Percentiles rank a stretch among this genome's conserved stretches.
These are phyloP conservation scores for Cybosia mesomella DNA, from an alignment of 2,888 invertebrate species.

Conservation along the genomic window DNA sequence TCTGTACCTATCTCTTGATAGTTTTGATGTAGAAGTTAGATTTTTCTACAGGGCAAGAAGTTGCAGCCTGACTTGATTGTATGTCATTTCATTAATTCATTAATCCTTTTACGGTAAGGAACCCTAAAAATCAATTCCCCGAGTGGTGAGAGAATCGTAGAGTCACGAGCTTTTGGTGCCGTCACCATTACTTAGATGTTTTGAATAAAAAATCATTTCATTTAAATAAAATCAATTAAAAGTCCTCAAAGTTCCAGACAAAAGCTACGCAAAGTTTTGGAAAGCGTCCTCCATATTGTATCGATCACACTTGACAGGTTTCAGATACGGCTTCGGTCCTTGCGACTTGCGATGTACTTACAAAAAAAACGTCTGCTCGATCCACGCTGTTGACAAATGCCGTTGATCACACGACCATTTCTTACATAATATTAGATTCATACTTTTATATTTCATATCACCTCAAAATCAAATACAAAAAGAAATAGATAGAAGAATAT, in stretches of 20 bases:
- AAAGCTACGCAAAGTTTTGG: slow-evolving; percentile 55
- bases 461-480: no score
- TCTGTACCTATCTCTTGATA: no score
- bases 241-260: slow-evolving; percentile 13
- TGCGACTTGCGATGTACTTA: slow-evolving; percentile 58
- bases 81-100: no score
- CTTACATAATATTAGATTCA: no score
- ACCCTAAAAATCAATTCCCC: not conserved
- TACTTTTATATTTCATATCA: no score
- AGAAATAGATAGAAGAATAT: no score
- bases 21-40: no score
- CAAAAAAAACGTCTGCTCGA: no score
- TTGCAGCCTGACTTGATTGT: no score
- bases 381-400: no score
- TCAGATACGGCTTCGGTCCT: slow-evolving; percentile 64
- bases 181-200: not conserved
- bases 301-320: slow-evolving; percentile 66
- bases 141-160: not conserved
- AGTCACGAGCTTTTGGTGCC: not conserved
- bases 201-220: not conserved
- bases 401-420: no score
- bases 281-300: slow-evolving; percentile 58
- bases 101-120: not conserved
- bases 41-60: no score
- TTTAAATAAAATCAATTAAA: not conserved